These are phyloP conservation scores for Agriotes lineatus DNA, from an alignment of 2,888 invertebrate species.

Conservation along the genomic window DNA sequence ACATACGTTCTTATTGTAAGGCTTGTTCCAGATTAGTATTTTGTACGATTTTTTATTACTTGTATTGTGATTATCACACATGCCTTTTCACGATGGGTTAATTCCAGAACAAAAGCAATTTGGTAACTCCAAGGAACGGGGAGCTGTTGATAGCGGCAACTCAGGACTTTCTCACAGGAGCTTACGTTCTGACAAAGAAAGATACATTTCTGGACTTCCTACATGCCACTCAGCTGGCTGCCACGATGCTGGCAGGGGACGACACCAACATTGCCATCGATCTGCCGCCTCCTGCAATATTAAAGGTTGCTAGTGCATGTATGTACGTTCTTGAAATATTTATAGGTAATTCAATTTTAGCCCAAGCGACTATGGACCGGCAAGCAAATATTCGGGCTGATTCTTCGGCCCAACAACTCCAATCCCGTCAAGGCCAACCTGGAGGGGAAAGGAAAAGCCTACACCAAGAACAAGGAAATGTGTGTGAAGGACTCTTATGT, in stretches of 20 bases:
- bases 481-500: constrained; percentile 94
- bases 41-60: too few species aligned
- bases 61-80: too few species aligned
- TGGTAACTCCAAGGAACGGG: constrained; percentile 97
- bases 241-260: constrained; percentile 82
- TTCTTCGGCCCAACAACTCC: constrained; percentile 86
- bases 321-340: too few species aligned
- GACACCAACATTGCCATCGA: constrained; percentile 81
- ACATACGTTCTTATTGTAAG: too few species aligned
- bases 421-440: constrained; percentile 89
- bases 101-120: constrained; percentile 90
- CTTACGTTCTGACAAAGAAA: constrained; percentile 93
- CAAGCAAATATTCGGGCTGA: constrained; percentile 90
- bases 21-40: too few species aligned
- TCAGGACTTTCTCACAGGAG: constrained; percentile 98
- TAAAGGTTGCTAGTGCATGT: too few species aligned
- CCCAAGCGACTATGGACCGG: constrained; percentile 95
- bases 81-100: too few species aligned
- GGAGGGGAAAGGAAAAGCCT: constrained; percentile 91
- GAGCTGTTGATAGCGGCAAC: constrained; percentile 98
- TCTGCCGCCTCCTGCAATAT: constrained; percentile 91
- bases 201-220: constrained; percentile 89
- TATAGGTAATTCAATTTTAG: constrained; percentile 59
- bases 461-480: constrained; percentile 85
- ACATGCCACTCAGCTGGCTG: constrained; percentile 85